phyloP scores from a whole-genome alignment of 2,113 vertebrate species.

The Herpailurus yagouaroundi region DNA sequence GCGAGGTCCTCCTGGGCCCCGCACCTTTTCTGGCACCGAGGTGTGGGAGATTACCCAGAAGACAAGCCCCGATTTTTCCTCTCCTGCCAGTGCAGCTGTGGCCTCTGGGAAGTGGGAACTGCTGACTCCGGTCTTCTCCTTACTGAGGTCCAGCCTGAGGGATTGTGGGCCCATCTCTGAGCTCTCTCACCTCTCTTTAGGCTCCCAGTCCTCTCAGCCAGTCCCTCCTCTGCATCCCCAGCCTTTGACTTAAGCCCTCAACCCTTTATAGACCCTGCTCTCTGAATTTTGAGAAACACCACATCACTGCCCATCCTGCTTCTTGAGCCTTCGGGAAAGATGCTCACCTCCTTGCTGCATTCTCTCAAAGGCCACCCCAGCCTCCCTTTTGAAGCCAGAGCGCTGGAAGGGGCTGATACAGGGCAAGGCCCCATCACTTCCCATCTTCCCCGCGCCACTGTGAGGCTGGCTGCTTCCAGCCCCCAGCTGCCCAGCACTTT shows the following conservation, averaged over 20 bases:
- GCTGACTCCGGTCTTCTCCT: background rate
- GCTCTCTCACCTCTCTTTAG: background rate
- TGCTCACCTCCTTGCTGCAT: background rate
- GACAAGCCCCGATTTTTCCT: background rate
- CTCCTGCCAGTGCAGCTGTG: background rate
- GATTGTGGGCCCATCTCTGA: background rate
- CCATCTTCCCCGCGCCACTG: background rate
- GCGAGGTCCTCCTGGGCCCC: background rate
- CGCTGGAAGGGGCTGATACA: background rate
- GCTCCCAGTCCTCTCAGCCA: background rate
- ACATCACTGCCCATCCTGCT: background rate
- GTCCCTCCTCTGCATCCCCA: accelerated
- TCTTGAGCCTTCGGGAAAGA: background rate
- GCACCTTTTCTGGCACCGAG: background rate
- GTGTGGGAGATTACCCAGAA: background rate
- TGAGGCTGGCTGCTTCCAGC: constrained; percentile 25
- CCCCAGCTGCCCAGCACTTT: constrained; percentile 46
- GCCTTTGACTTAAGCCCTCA: background rate
- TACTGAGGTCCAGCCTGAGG: background rate
- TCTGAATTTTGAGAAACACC: background rate
- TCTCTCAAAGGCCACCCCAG: background rate
- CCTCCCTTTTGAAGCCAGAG: background rate
- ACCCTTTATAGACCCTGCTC: background rate
- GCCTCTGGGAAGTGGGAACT: background rate
- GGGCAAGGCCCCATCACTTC: background rate